Evolutionary conservation across 2,797 vertebrate genomes (phyloP).

Genomic region (Hyperoplus immaculatus): DNA sequence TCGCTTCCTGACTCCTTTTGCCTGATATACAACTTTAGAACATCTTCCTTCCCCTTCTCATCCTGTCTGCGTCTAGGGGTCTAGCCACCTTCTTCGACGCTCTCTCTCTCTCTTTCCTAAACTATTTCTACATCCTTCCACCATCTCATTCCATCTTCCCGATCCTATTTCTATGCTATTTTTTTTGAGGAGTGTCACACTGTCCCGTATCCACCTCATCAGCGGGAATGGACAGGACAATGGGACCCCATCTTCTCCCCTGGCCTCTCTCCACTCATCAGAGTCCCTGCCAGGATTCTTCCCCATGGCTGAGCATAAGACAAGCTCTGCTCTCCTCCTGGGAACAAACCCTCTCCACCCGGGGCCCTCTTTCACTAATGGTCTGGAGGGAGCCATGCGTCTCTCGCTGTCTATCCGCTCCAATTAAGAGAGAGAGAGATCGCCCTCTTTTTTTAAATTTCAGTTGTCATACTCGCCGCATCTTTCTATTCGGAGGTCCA

Average conservation of each 20-base stretch:
- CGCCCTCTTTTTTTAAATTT: constrained; percentile 61
- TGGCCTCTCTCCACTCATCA: constrained; percentile 80
- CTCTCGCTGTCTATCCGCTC: constrained; percentile 79
- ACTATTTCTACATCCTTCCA: constrained; percentile 31
- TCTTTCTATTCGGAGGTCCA: constrained; percentile 54
- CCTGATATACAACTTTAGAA: constrained; percentile 57
- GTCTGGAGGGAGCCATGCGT: constrained; percentile 81
- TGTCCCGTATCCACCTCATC: constrained; percentile 67
- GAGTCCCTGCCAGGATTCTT: constrained; percentile 82
- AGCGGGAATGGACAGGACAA: constrained; percentile 75
- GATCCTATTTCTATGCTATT: constrained; percentile 17
- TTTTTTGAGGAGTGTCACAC: constrained; percentile 55
- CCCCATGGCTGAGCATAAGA: constrained; percentile 85
- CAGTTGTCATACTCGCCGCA: constrained; percentile 44
- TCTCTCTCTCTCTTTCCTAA: constrained; percentile 26
- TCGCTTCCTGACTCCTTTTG: constrained; percentile 79
- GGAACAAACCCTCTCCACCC: constrained; percentile 78
- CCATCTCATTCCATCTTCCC: constrained; percentile 46
- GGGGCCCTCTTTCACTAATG: constrained; percentile 75
- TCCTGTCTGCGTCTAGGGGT: constrained; percentile 59
- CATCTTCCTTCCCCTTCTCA: constrained; percentile 76
- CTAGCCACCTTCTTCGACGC: constrained; percentile 14
- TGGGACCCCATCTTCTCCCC: constrained; percentile 79
- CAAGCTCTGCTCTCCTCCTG: constrained; percentile 79
- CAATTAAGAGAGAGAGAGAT: constrained; percentile 79